These are phyloP conservation scores for Agrochola macilenta DNA, from an alignment of 2,888 invertebrate genomes.

Conservation along the genomic window DNA sequence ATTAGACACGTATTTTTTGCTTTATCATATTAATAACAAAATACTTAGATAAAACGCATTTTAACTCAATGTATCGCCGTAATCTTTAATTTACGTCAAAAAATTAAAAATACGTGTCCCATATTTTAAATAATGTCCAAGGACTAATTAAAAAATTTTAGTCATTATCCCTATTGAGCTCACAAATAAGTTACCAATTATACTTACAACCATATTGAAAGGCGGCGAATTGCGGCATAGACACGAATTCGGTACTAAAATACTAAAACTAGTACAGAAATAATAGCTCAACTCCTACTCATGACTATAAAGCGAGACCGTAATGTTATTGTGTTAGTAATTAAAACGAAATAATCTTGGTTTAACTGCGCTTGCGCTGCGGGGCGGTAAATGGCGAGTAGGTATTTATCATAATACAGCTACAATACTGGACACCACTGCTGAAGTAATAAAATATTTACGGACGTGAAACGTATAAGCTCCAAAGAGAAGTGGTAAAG, in stretches of 20 bases:
- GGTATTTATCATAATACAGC: neutral
- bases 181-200: constrained; percentile 21
- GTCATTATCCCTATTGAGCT: too few relatives aligned
- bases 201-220: constrained; percentile 16
- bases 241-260: constrained; percentile 18
- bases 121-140: too few relatives aligned
- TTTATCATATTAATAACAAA: too few relatives aligned
- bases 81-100: too few relatives aligned
- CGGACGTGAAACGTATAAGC: neutral
- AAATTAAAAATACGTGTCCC: too few relatives aligned
- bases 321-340: constrained; percentile 22
- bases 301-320: constrained; percentile 18
- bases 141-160: too few relatives aligned
- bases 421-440: neutral
- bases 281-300: constrained; percentile 40
- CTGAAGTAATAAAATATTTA: neutral
- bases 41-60: too few relatives aligned
- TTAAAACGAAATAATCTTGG: constrained; percentile 35
- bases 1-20: too few relatives aligned
- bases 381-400: neutral
- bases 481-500: neutral
- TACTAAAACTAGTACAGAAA: constrained; percentile 21
- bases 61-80: too few relatives aligned
- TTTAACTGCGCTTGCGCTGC: constrained; percentile 29
- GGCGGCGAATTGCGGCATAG: neutral